Evolutionary conservation across 2,113 vertebrate genomes (phyloP).

Genomic region (Macrotus californicus): DNA sequence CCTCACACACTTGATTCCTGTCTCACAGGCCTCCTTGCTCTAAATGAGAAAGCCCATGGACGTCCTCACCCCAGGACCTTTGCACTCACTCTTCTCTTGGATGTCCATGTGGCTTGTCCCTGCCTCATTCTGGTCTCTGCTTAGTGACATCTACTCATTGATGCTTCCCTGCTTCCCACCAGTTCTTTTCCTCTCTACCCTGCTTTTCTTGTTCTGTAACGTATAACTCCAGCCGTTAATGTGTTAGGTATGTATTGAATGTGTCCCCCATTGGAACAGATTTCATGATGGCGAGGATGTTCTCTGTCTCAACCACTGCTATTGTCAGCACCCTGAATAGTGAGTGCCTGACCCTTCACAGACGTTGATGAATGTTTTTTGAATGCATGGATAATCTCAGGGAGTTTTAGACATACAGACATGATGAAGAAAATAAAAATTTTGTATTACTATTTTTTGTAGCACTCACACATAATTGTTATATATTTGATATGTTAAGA

Average conservation of each 20-base stretch:
- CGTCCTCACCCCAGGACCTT: neutral
- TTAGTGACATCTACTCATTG: neutral
- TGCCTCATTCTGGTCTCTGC: neutral
- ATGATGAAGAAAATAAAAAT: neutral
- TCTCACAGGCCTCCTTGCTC: neutral
- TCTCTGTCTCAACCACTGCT: neutral
- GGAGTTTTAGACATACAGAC: neutral
- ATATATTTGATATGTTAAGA: neutral
- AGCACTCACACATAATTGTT: neutral
- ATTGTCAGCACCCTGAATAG: neutral
- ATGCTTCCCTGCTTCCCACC: neutral
- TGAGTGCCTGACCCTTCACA: neutral
- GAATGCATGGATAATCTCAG: neutral
- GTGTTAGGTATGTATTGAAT: neutral
- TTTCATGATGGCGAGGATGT: neutral
- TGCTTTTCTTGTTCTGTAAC: neutral
- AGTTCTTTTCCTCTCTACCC: neutral
- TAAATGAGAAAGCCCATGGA: neutral
- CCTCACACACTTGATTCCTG: neutral
- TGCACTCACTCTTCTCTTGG: neutral
- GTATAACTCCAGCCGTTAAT: neutral
- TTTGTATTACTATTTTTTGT: neutral
- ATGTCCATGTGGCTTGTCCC: neutral
- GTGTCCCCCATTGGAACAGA: neutral
- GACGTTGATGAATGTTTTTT: neutral